Conservation (phyloP, 2,113 vertebrate species). For the Siphamia tubifer region DNA sequence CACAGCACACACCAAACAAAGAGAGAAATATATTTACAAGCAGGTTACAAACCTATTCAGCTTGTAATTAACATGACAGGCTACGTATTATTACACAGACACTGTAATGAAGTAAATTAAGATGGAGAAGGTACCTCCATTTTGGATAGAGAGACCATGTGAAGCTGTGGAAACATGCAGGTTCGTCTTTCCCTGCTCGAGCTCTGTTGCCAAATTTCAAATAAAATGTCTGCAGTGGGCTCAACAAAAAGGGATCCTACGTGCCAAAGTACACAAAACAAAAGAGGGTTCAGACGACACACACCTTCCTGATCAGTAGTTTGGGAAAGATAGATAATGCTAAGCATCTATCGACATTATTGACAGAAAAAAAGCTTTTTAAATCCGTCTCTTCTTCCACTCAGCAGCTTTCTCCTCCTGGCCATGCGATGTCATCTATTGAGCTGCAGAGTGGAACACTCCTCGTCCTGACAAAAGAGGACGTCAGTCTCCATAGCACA, state of each 20-base stretch:
- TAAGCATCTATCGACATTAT: constrained; percentile 26
- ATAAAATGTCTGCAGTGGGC: constrained; percentile 42
- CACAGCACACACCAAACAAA: constrained; percentile 28
- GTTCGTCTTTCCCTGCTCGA: constrained; percentile 24
- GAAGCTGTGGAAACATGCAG: constrained; percentile 37
- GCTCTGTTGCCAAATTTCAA: constrained; percentile 35
- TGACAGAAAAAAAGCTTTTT: constrained; percentile 35
- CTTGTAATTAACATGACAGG: constrained; percentile 43
- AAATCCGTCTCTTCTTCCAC: constrained; percentile 44
- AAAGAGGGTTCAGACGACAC: constrained; percentile 10
- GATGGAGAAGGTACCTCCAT: constrained; percentile 62
- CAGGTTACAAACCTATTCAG: constrained; percentile 27
- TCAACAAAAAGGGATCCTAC: constrained; percentile 2
- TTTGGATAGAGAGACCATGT: constrained; percentile 52
- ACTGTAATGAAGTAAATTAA: constrained; percentile 38
- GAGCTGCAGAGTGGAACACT: constrained; percentile 46
- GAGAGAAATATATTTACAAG: constrained; percentile 3
- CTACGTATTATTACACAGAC: constrained; percentile 10
- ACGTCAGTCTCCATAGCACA: constrained; percentile 54
- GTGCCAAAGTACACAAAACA: constrained; percentile 14
- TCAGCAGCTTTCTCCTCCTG: constrained; percentile 56
- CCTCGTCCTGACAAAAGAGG: constrained; percentile 54
- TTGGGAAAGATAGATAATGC: constrained; percentile 18
- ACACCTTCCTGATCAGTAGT: neutral
- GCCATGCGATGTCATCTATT: constrained; percentile 48